Base-by-base conservation (phyloP, 2,888 invertebrate genomes). In the Nemotelus pantherinus region DNA sequence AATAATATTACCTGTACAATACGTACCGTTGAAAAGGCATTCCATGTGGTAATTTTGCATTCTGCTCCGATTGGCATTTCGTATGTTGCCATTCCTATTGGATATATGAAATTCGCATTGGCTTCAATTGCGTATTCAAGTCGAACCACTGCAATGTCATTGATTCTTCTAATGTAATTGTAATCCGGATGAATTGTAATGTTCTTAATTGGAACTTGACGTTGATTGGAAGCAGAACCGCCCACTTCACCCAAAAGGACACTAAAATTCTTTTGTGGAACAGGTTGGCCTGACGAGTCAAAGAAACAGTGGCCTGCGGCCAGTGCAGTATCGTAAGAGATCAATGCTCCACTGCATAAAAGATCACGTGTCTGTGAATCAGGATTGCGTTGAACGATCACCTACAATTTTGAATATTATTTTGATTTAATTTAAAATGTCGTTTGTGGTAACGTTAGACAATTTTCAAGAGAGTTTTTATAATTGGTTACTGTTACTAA, bases 181-280 rank as follows among this genome's bases (percentile, higher is more conserved):
- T 41, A 75, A 7, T 75, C 75, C 1, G 75, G 75, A 75, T 75
- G 75, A 25, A 75, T 64, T n/a, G 4, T 39, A 50, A 75, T 75
- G 10, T 58, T 44, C 47, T 57, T 45, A 25, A 72, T 47, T 5
- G 6, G 47, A 25, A 60, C 47, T 25, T 58, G 4, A 3, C n/a
- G 47, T 25, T 25, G 58, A 45, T 45, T 45, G 6, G 25, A 10
- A 10, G 10, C 39, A 1, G 55, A 7, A 10, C 9, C 10, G 25
- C 71, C 57, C n/a, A 71, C 6, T n/a, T 72, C 58, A 7, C 75
- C 75, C 1, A 75, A 10, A 10, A 72, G 44, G n/a, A 75, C 53
- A 1, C 64, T 53, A 58, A 75, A 75, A 50, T 64, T 64, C 44
- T 75, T 55, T 4, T 47, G 58, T 25, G 72, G 45, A 3, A 58